Conservation (phyloP, 1,140 invertebrate species). For the Hermetia illucens region DNA sequence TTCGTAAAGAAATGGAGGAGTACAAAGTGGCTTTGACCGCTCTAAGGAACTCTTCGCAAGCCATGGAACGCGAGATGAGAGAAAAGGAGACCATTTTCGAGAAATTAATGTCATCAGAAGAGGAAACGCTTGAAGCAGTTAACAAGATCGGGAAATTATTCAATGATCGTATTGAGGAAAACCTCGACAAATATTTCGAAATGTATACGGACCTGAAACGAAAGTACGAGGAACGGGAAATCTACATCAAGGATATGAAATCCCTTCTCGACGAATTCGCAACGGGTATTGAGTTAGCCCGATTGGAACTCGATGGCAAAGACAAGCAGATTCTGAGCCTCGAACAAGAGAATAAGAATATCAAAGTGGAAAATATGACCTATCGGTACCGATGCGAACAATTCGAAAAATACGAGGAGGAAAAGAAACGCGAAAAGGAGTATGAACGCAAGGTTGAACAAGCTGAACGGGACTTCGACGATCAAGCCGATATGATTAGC, state of each 20-base stretch:
- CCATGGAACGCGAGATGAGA: conserved; percentile 25
- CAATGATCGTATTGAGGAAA: conserved; percentile 28
- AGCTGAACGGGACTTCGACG: not conserved
- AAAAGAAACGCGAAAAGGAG: not conserved
- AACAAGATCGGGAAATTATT: conserved; percentile 32
- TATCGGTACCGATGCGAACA: conserved; percentile 9
- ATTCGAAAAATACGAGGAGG: conserved; percentile 4
- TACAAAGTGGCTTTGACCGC: conserved; percentile 16
- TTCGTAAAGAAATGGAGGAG: conserved; percentile 26
- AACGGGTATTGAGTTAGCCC: conserved; percentile 26
- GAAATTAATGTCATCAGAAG: conserved; percentile 25
- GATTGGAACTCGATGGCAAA: conserved; percentile 27
- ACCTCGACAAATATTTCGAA: conserved; percentile 23
- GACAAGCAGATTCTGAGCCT: conserved; percentile 23
- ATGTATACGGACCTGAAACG: conserved; percentile 23
- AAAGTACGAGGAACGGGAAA: conserved; percentile 27
- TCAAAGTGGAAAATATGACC: conserved; percentile 28
- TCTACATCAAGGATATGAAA: conserved; percentile 29
- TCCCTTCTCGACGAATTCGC: conserved; percentile 28
- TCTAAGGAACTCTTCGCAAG: conserved; percentile 19
- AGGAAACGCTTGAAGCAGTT: conserved; percentile 30
- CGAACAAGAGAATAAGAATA: conserved; percentile 26
- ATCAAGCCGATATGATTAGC: not conserved
- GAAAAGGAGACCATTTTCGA: conserved; percentile 28
- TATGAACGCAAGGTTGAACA: not conserved